These are phyloP conservation scores for Agriopis aurantiaria DNA, from an alignment of 2,888 invertebrate species.

Conservation along the genomic window DNA sequence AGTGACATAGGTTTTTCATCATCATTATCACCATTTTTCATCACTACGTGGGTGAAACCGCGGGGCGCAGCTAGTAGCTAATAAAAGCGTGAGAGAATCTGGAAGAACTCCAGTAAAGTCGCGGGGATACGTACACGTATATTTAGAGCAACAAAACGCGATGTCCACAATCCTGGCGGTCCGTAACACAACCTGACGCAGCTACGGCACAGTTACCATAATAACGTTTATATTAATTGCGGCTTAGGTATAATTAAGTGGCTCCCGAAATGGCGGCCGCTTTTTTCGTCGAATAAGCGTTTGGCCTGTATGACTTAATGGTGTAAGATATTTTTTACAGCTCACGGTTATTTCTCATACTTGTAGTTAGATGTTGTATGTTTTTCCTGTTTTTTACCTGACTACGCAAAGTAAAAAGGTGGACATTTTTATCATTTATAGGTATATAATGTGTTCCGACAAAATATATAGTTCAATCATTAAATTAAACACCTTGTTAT, in stretches of 20 bases:
- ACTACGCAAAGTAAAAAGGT: too few relatives aligned
- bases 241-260: constrained; percentile 35
- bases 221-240: constrained; percentile 33
- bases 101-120: too few relatives aligned
- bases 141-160: not conserved
- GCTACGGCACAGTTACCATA: constrained; percentile 23
- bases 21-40: too few relatives aligned
- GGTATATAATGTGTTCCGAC: too few relatives aligned
- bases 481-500: too few relatives aligned
- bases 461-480: too few relatives aligned
- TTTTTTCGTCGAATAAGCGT: constrained; percentile 31
- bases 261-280: constrained; percentile 25
- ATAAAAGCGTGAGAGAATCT: too few relatives aligned
- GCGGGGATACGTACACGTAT: too few relatives aligned
- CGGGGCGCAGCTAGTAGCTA: too few relatives aligned
- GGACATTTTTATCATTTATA: too few relatives aligned
- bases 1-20: too few relatives aligned
- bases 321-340: constrained; percentile 8
- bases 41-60: too few relatives aligned
- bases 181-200: constrained; percentile 20
- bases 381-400: not conserved
- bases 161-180: constrained; percentile 3
- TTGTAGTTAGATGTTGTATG: not conserved
- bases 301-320: constrained; percentile 23
- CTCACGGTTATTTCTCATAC: constrained; percentile 4